phyloP scores from a whole-genome alignment of 2,113 vertebrate species.

The Cryptomyrus ogoouensis region DNA sequence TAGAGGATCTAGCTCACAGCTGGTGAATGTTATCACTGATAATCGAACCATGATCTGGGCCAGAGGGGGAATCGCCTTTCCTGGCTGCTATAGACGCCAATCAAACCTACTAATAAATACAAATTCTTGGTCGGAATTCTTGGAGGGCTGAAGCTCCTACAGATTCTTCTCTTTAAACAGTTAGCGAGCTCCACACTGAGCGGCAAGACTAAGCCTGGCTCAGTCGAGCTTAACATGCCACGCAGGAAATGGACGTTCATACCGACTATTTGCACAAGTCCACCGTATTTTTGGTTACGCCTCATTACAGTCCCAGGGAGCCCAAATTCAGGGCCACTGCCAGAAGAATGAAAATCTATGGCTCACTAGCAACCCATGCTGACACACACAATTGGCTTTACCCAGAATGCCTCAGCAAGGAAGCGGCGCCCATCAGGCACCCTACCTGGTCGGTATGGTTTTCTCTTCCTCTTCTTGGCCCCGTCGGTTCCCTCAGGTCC shows the following conservation, averaged over 20 bases:
- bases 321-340: background rate
- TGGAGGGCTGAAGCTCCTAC: background rate
- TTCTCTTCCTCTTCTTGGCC: constrained; percentile 93
- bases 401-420: constrained; percentile 21
- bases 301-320: background rate
- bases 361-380: background rate
- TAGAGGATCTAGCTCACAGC: background rate
- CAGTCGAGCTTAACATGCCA: background rate
- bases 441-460: constrained; percentile 95
- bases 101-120: background rate
- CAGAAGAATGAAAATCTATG: background rate
- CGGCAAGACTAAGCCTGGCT: background rate
- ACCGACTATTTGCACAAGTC: background rate
- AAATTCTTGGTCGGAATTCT: background rate
- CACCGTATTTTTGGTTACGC: background rate
- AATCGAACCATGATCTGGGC: background rate
- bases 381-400: background rate
- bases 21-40: background rate
- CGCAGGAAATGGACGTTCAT: background rate
- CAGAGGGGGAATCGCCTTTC: background rate
- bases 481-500: constrained; percentile 69
- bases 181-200: background rate
- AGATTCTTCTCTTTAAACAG: background rate
- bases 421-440: constrained; percentile 58
- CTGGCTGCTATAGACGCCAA: background rate